phyloP scores from a whole-genome alignment of 2,113 vertebrate genomes.

The Lampris megalopsis region DNA sequence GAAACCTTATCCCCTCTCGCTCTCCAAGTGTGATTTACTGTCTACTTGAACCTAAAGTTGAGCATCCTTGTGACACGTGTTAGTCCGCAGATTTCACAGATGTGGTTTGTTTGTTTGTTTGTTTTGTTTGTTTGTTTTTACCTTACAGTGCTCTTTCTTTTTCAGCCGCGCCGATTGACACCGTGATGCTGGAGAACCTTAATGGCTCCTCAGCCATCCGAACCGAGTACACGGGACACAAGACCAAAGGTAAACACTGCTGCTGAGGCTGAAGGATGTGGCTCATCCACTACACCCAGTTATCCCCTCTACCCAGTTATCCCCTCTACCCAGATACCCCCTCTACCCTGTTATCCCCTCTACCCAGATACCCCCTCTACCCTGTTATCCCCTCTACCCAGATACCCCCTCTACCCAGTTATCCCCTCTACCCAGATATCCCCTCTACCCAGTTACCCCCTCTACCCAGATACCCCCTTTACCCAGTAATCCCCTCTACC shows the following conservation, averaged over 20 bases:
- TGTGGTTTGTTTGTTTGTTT: not conserved
- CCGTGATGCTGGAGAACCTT: conserved; percentile 91
- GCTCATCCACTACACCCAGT: not conserved
- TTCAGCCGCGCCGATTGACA: conserved; percentile 81
- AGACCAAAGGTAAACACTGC: conserved; percentile 87
- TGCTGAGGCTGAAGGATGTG: not conserved
- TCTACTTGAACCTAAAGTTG: not conserved
- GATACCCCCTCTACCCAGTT: too few relatives aligned
- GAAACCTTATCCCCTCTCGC: not conserved
- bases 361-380: too few relatives aligned
- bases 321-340: too few relatives aligned
- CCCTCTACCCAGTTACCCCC: too few relatives aligned
- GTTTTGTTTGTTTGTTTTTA: not conserved
- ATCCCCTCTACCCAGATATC: too few relatives aligned
- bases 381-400: too few relatives aligned
- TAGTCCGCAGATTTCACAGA: not conserved
- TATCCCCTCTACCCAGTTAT: too few relatives aligned
- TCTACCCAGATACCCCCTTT: too few relatives aligned
- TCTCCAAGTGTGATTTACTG: not conserved
- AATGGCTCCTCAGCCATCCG: conserved; percentile 98
- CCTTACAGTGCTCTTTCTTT: not conserved
- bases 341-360: too few relatives aligned
- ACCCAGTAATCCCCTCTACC: too few relatives aligned
- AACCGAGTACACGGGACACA: conserved; percentile 95
- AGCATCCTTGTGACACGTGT: not conserved